These are phyloP conservation scores for Marmota monax DNA, from an alignment of 2,113 vertebrate species.

Conservation along the genomic window DNA sequence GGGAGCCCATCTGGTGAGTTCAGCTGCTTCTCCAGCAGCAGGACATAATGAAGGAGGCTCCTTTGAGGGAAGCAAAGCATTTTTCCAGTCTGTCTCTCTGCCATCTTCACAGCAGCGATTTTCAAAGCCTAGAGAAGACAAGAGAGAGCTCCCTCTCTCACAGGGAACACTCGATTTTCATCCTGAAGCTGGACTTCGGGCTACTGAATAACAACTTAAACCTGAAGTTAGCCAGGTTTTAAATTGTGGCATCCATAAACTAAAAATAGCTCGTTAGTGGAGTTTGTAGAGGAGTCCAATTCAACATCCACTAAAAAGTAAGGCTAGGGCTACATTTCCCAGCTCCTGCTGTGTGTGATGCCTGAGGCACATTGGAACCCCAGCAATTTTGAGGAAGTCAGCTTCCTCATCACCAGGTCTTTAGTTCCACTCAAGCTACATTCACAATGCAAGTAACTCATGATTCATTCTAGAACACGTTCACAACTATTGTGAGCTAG, in stretches of 20 bases:
- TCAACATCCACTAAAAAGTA: background rate
- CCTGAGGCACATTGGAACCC: background rate
- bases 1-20: constrained; percentile 66
- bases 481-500: background rate
- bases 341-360: background rate
- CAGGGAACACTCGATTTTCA: background rate
- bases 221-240: background rate
- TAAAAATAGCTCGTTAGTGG: constrained; percentile 39
- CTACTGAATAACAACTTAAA: constrained; percentile 48
- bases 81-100: constrained; percentile 65
- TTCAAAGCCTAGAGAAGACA: constrained; percentile 49
- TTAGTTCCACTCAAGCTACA: background rate
- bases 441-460: background rate
- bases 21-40: constrained; percentile 66
- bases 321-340: background rate
- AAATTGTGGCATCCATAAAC: background rate
- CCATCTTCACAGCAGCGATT: background rate
- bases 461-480: background rate
- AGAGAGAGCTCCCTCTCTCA: constrained; percentile 48
- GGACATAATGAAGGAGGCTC: constrained; percentile 54
- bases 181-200: background rate
- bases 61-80: constrained; percentile 55
- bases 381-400: background rate
- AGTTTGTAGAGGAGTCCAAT: background rate
- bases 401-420: background rate